Conservation (phyloP, 1,140 invertebrate genomes). For the Polypedilum pembai region DNA sequence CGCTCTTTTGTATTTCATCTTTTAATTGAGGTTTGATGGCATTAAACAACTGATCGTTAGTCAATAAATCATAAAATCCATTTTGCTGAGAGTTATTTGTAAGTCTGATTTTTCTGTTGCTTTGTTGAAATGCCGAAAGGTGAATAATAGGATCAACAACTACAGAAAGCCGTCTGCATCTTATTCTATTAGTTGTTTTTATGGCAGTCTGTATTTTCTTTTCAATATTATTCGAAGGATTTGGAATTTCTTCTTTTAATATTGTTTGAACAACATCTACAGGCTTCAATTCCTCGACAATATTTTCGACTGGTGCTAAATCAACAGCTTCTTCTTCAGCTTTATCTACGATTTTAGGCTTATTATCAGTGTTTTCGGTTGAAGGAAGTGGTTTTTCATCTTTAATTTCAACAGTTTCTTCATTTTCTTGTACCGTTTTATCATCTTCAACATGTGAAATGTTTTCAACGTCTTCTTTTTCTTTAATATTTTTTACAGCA, state of each 20-base stretch:
- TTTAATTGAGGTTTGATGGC: neutral
- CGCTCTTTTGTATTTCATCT: neutral
- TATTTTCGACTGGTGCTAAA: too few relatives aligned
- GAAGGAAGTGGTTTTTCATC: too few relatives aligned
- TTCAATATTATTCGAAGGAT: neutral
- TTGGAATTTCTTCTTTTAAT: neutral
- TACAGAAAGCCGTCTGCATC: neutral
- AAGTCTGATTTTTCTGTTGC: neutral
- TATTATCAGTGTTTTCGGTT: too few relatives aligned
- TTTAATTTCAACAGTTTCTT: too few relatives aligned
- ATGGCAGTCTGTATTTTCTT: neutral
- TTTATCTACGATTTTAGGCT: too few relatives aligned
- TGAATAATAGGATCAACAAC: slow-evolving; percentile 20
- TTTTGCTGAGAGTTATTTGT: slow-evolving; percentile 26
- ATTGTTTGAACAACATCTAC: too few relatives aligned
- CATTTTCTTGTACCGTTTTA: neutral
- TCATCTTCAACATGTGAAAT: neutral
- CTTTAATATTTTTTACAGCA: neutral
- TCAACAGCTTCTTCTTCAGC: too few relatives aligned
- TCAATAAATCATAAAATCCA: neutral
- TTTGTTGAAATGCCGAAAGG: neutral
- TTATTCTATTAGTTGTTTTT: slow-evolving; percentile 17
- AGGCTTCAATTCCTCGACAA: too few relatives aligned
- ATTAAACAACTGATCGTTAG: neutral
- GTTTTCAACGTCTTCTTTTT: neutral